Base-by-base conservation (phyloP, 2,888 invertebrate species). In the Spodoptera exigua region DNA sequence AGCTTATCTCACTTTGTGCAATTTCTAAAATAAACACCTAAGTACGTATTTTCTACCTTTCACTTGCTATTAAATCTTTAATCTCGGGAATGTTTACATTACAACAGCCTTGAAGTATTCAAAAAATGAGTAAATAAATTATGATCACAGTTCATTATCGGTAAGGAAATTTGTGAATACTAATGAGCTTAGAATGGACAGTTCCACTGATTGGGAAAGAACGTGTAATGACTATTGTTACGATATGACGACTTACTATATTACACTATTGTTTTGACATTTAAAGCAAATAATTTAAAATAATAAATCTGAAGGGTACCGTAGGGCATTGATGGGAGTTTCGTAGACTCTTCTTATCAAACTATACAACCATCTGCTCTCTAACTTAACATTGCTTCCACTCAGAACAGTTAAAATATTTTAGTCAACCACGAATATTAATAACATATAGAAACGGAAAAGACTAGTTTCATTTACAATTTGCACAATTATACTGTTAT, bases 41-140 rank as follows among this genome's bases (percentile, higher is more conserved):
- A 5, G 5, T 27, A 21, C 9, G 27, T 27, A 27, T 27, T 27
- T 27, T 27, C 27, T 27, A 7, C 27, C 5, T 9, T 7, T 1
- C 7, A 27, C 4, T 27, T 1, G 27, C 7, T 27, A 65, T 37
- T 3, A 60, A 39, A 47, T 37, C 2, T 36, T 14, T 37, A 46
- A 51, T 60, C 34, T 37, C 14, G 12, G n/a, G 46, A 46, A 27
- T 35, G 5, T 47, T 48, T 44, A 37, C 27, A 43, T 37, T 49
- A 49, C 36, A 53, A 18, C 14, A 34, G 12, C 44, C 45, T 61
- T 69, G 49, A 39, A 7, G 13, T 35, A 40, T 11, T 45, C 12
- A 13, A 70, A n/a, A 70, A 35, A 46, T 48, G n/a, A 18, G 40
- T 13, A 36, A 61, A 55, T 13, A 36, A 61, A 55, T 55, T 45